Conservation (phyloP, 92 coral and sea anemone species). For the Palythoa grandis region DNA sequence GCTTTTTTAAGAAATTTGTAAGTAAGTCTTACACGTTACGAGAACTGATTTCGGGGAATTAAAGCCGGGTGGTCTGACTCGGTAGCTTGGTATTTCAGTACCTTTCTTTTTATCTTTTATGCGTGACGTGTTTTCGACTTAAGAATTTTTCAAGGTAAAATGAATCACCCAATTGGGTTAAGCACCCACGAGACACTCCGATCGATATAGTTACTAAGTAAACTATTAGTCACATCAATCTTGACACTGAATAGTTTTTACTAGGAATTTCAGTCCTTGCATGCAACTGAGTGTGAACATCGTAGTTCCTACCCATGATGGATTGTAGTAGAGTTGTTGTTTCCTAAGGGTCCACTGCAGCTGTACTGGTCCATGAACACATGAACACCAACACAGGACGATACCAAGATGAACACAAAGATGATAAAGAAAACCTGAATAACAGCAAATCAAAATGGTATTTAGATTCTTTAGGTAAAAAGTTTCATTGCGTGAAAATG, state of each 20-base stretch:
- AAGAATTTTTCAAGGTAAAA: no score
- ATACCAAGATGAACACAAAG: constrained; percentile 78
- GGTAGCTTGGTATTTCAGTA: no score
- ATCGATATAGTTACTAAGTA: no score
- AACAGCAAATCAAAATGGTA: not conserved
- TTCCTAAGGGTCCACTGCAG: constrained; percentile 65
- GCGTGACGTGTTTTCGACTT: no score
- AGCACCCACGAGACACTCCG: no score
- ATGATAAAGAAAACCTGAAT: constrained; percentile 81
- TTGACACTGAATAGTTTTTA: not conserved
- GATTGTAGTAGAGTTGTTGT: constrained; percentile 52
- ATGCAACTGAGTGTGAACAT: not conserved
- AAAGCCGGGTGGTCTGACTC: no score
- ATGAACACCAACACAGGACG: constrained; percentile 73
- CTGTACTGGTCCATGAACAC: constrained; percentile 78
- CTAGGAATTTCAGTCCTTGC: not conserved
- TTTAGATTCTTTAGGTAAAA: not conserved
- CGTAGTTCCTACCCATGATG: constrained; percentile 62
- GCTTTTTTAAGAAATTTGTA: no score
- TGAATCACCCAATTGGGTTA: no score
- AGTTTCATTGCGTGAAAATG: not conserved
- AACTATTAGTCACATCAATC: no score
- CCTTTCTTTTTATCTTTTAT: no score
- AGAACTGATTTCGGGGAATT: no score
- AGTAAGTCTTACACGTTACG: no score